A percentile compares a stretch with the other conserved stretches of the same genome.
Conservation (phyloP, 2,113 vertebrate species). For the Gallinago paraguaiae region DNA sequence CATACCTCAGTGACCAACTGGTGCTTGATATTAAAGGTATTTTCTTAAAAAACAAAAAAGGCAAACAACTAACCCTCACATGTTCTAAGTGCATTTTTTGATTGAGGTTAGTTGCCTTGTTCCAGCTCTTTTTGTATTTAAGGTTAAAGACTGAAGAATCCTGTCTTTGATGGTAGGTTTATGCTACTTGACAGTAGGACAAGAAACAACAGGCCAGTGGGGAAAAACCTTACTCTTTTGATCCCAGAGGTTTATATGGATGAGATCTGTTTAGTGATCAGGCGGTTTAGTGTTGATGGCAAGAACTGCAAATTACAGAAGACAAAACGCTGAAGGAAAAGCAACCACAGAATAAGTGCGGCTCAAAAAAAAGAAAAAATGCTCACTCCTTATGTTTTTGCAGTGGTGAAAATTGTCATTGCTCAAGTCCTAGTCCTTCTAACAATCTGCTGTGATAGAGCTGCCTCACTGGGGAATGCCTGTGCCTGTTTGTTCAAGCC, state of each 20-base stretch:
- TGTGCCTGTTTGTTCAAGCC: background rate
- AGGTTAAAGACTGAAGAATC: background rate
- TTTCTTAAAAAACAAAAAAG: background rate
- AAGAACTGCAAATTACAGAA: background rate
- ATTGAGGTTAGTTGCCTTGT: background rate
- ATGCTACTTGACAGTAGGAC: background rate
- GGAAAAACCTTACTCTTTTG: background rate
- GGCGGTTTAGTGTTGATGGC: background rate
- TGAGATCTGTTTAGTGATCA: background rate
- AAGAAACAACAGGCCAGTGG: background rate
- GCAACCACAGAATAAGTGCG: background rate
- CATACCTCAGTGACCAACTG: conserved; percentile 79
- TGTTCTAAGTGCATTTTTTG: background rate
- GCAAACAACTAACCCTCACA: background rate
- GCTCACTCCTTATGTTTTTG: background rate
- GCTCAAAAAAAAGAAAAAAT: background rate
- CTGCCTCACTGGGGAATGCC: background rate
- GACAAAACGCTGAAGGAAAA: background rate
- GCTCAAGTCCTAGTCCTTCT: background rate
- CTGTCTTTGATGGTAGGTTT: background rate
- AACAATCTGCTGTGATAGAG: background rate
- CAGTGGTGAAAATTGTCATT: background rate
- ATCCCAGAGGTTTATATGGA: background rate
- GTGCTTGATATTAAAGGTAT: conserved; percentile 87
- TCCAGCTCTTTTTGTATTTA: background rate